Evolutionary conservation across 2,113 vertebrate species (phyloP), one percentile per base, ranked within the genome.

Genomic region (Delphinus delphis): DNA sequence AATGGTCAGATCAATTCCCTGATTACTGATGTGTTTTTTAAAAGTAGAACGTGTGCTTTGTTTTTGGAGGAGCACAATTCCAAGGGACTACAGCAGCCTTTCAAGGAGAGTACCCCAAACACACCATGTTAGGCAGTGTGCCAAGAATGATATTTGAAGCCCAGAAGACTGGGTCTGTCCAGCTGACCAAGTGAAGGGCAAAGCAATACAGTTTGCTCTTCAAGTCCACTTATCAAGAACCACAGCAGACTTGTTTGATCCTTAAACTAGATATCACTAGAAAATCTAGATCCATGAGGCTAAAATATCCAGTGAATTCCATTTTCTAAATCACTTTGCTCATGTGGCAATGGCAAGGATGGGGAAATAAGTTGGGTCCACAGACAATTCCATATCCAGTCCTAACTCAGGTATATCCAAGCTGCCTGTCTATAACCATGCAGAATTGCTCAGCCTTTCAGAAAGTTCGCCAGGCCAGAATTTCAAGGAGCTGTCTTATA

Each of bases 291-390:
- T 47, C 25, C n/a, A 68, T 25, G 31, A 87, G 8, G 31, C 11
- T 31, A 74, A 82, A 44, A 3, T 76, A 71, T 68, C 33, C 8
- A 70, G 20, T 26, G 28, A 60, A n/a, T 76, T 92, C 2, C 71
- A 5, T 73, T 85, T 94, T 94, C 21, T 8, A 71, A 80, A 68
- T 83, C 81, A 38, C 63, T 96, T 89, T 89, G 73, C n/a, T 96
- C 47, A 2, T 89, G 17, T 65, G 73, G 63, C 33, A 77, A 28
- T 70, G 44, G 8, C 5, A 92, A 36, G 15, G 5, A 60, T 80
- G 11, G 33, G 44, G n/a, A 71, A 88, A 93, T 92, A 60, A 38
- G 33, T 12, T 2, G 15, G 8, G 5, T 63, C 33, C 7, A 47
- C 15, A 67, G 80, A 79, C 6, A 63, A 31, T 58, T 87, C 73